Evolutionary conservation across 2,113 vertebrate genomes (phyloP).

Genomic region (Carollia perspicillata): DNA sequence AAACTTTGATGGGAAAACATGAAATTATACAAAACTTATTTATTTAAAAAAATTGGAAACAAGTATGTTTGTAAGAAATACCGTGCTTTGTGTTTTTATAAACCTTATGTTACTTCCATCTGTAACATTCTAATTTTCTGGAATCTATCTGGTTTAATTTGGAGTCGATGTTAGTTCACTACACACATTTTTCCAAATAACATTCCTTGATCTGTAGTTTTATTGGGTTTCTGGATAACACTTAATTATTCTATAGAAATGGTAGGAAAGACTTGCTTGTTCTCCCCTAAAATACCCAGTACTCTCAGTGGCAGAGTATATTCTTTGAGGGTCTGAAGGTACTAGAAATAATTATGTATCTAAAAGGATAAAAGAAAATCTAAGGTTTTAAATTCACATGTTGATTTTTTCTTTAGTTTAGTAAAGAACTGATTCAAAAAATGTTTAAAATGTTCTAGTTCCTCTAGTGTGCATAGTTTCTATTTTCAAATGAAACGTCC

Average conservation of each 20-base stretch:
- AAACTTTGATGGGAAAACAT: constrained; percentile 69
- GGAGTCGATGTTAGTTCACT: constrained; percentile 54
- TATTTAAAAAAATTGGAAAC: constrained; percentile 68
- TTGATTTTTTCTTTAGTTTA: constrained; percentile 37
- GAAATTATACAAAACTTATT: constrained; percentile 71
- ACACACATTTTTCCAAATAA: not conserved
- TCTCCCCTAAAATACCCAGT: constrained; percentile 2
- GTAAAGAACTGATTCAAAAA: not conserved
- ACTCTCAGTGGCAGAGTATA: not conserved
- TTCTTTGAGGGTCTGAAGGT: not conserved
- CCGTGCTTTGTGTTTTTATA: constrained; percentile 72
- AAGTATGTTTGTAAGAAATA: constrained; percentile 74
- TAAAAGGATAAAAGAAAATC: constrained; percentile 14
- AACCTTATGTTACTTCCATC: constrained; percentile 76
- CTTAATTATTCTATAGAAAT: constrained; percentile 1
- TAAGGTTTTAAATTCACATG: not conserved
- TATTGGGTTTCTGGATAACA: not conserved
- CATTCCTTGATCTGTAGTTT: constrained; percentile 32
- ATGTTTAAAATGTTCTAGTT: not conserved
- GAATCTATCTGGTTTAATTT: constrained; percentile 66
- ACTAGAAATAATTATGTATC: constrained; percentile 21
- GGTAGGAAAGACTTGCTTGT: not conserved
- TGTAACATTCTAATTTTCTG: constrained; percentile 60
- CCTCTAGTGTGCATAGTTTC: not conserved
- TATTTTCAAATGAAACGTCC: constrained; percentile 6